Base-by-base conservation (phyloP, 2,888 invertebrate species). In the Cabera pusaria region DNA sequence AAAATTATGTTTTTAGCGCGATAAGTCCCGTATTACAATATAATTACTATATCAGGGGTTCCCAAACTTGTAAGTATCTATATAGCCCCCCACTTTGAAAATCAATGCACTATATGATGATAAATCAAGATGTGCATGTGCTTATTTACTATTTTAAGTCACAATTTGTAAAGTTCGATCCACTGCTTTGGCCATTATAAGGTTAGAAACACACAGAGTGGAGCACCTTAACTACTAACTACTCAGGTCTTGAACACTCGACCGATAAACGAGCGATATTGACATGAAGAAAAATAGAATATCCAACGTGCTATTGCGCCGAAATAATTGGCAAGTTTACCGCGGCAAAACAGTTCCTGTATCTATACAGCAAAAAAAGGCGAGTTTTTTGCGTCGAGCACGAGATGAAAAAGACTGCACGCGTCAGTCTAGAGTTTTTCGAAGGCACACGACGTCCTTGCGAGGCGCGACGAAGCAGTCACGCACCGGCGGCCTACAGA, bases 361-460 rank as follows among this genome's bases (percentile, higher is more conserved):
- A 47, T 44, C 34, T 48, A 44, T 52, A 53, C 11, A 17, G 27
- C 35, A 61, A 58, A 60, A 61, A 47, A 19, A n/a, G n/a, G n/a
- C 33, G 28, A 14, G 23, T 44, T 57, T 64, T 61, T 64, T 57
- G 49, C 43, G 23, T 42, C 47, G 29, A 43, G 47, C 35, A 27
- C 48, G 53, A 52, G 57, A 63, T 58, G 56, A 63, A 67, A 66
- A 68, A 56, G 44, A 51, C 29, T 23, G 64, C 59, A 54, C 57
- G 44, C 43, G 55, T 54, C 56, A 49, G 42, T 56, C 55, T 51
- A 44, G 47, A 44, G 56, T 38, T 40, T 70, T 75, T 75, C 76
- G 72, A 49, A 42, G 63, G 55, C 55, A 59, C 59, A 61, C 49
- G 55, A 44, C 67, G 80, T 80, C 80, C 81, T 82, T 80, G 79